phyloP scores from a whole-genome alignment of 2,888 invertebrate species.

The Mylabris sibirica region DNA sequence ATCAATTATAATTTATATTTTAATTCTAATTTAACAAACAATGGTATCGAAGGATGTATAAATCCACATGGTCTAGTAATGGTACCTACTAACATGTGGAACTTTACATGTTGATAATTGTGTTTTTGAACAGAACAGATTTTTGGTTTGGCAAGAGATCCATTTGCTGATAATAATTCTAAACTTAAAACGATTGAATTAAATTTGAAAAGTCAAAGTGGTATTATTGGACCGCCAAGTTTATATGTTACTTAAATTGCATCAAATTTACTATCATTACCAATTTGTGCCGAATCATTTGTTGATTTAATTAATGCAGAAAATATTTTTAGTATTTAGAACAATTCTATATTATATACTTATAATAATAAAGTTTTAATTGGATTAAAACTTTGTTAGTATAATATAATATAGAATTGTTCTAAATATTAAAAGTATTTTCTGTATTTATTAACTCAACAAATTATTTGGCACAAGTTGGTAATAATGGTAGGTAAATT shows the following conservation, averaged over 20 bases:
- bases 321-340: neutral
- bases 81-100: slow-evolving; percentile 69
- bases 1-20: slow-evolving; percentile 64
- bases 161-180: slow-evolving; percentile 70
- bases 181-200: slow-evolving; percentile 70
- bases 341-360: too few species aligned
- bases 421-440: neutral
- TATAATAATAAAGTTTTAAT: neutral
- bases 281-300: slow-evolving; percentile 25
- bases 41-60: slow-evolving; percentile 67
- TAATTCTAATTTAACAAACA: slow-evolving; percentile 67
- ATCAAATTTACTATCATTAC: slow-evolving; percentile 46
- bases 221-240: slow-evolving; percentile 44
- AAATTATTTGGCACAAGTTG: slow-evolving; percentile 25
- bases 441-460: slow-evolving; percentile 3
- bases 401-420: slow-evolving; percentile 36
- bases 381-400: slow-evolving; percentile 46
- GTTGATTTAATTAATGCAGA: neutral
- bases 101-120: slow-evolving; percentile 66
- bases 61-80: slow-evolving; percentile 70
- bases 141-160: slow-evolving; percentile 71
- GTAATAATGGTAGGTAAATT: slow-evolving; percentile 44
- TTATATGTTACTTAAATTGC: slow-evolving; percentile 51
- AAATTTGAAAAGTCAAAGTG: slow-evolving; percentile 57
- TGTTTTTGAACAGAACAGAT: slow-evolving; percentile 72